Base-by-base conservation (phyloP, 2,888 invertebrate genomes). In the Melinaea menophilus region DNA sequence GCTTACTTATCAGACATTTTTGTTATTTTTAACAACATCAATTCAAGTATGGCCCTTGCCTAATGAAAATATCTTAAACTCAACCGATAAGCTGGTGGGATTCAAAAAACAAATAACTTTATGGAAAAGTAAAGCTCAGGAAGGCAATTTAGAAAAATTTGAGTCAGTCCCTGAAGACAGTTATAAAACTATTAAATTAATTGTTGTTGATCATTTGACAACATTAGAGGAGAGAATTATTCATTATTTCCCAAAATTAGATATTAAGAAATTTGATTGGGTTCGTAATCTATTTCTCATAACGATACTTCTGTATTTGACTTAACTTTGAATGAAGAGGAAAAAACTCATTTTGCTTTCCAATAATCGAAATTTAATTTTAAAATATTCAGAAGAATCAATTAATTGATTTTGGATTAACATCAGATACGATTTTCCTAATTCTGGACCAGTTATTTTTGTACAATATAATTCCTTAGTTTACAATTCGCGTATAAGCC, bases 21-120 rank as follows among this genome's bases (percentile, higher is more conserved):
- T 61, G 58, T 61, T 61, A 61, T 61, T 61, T 61, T 61, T 61
- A 64, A 61, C 56, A 61, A 61, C 56, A 59, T 64, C 41, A 64
- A 64, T 64, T 61, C 59, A 61, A 61, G 61, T 64, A 61, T 64
- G 22, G 51, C 64, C 61, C 58, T 56, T 61, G 54, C 58, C 61
- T 56, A 62, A 65, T 65, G 59, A 62, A 62, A 65, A 65, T 62
- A 62, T 65, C 56, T 62, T 65, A 62, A 65, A 61, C 59, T 65
- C 56, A 64, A 61, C 65, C 51, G 59, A 62, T 62, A 62, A 65
- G 57, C 62, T 62, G 61, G 61, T 59, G 61, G 65, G 59, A 59
- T 65, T 65, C 48, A 56, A 61, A 65, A 62, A 59, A 56, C 59
- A 62, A 61, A 64, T 61, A 57, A 57, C 58, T 64, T 64, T 64